A percentile compares a stretch with the other conserved stretches of the same genome.
Conservation (phyloP, 2,797 vertebrate species). For the Numenius phaeopus region DNA sequence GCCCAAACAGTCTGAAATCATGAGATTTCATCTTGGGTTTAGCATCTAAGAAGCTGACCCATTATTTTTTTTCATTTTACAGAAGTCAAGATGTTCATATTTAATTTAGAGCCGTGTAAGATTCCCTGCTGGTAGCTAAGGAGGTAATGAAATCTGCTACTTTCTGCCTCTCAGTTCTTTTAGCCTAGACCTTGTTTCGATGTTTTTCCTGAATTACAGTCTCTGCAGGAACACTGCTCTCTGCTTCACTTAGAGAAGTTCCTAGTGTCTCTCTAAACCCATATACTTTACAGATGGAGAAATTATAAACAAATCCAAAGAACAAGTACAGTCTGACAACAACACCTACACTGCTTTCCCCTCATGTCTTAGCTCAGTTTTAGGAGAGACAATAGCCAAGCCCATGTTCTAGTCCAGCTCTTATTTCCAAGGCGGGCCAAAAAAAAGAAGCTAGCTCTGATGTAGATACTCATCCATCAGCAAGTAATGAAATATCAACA, state of each 20-base stretch:
- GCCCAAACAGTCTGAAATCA: not conserved
- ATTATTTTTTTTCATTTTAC: not conserved
- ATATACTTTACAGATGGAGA: not conserved
- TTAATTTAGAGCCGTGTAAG: not conserved
- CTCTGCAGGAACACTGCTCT: not conserved
- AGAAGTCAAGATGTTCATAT: not conserved
- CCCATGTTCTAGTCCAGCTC: not conserved
- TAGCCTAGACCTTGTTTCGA: not conserved
- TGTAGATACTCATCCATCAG: not conserved
- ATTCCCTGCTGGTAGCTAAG: not conserved
- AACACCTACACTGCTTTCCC: not conserved
- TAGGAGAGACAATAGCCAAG: not conserved
- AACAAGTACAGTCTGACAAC: not conserved
- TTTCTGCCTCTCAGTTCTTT: not conserved
- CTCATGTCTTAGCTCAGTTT: not conserved
- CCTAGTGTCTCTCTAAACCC: not conserved
- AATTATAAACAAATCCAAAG: not conserved
- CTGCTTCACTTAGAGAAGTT: not conserved
- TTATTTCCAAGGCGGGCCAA: not conserved
- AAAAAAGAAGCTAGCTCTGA: not conserved
- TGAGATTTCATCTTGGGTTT: not conserved
- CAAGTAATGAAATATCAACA: not conserved
- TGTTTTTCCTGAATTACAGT: not conserved
- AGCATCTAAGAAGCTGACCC: not conserved
- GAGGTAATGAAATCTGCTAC: not conserved